Base-by-base conservation (phyloP, 92 coral and sea anemone species). In the Epizoanthus stellaris region DNA sequence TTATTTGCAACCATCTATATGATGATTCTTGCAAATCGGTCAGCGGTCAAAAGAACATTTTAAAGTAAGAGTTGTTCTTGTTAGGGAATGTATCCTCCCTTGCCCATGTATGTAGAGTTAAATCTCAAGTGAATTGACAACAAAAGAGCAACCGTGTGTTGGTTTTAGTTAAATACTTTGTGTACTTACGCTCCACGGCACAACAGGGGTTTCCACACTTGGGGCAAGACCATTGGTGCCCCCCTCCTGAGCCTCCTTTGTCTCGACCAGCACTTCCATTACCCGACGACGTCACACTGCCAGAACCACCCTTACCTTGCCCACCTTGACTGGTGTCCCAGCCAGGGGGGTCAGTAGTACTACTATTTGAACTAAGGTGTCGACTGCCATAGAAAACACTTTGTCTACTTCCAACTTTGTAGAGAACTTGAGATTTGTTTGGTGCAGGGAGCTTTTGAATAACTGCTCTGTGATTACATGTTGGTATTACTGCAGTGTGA, bases 161-260 rank as follows among this genome's bases (percentile, higher is more conserved):
- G 36, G 36, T 30, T 30, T 30, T 30, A 30, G 2, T 30, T 30
- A 66, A 15, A 2, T 6, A 7, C 19, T 39, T n/a, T 9, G 39
- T 25, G 19, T 36, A 91, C 91, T 80, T 85, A 94, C 98, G 95
- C 83, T 96, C 98, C 15, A 96, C 93, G 40, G 94, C 88, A 85
- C 95, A 94, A 80, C 98, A 96, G 34, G 98, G 98, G 87, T 95
- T 96, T 3, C 98, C 98, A 89, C 98, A 96, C 81, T 96, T 96
- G 15, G 98, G 98, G 82, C 98, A 96, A 21, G 95, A 86, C 96
- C 98, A 92, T 10, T 93, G 95, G 54, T 82, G 91, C 45, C 95
- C 95, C 45, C 91, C 84, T 60, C 88, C 90, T 71, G 86, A 90
- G 30, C 94, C 98, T 53, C 89, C 94, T 74, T 88, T 91, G 73